Conservation (phyloP, 2,888 invertebrate species). For the Drosophila neotestacea region DNA sequence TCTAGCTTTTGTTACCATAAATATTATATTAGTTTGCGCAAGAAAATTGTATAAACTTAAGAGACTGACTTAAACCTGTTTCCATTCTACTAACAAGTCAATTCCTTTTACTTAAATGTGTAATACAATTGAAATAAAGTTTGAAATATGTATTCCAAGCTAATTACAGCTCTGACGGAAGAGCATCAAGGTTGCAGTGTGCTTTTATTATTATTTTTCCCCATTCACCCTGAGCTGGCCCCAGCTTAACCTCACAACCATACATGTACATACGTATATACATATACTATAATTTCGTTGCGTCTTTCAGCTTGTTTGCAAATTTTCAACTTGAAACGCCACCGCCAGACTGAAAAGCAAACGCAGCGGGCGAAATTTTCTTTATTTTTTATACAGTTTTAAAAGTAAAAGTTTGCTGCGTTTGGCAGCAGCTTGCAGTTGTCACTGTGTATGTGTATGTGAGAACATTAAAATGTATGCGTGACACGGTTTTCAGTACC, state of each 20-base stretch:
- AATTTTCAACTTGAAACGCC: slow-evolving; percentile 77
- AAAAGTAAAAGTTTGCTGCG: slow-evolving; percentile 62
- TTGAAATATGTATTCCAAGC: too few relatives aligned
- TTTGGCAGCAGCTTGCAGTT: slow-evolving; percentile 70
- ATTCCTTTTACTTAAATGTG: background rate
- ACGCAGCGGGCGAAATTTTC: slow-evolving; percentile 55
- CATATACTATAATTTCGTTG: slow-evolving; percentile 45
- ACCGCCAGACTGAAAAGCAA: slow-evolving; percentile 60
- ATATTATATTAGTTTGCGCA: slow-evolving; percentile 13
- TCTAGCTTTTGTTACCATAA: slow-evolving; percentile 11
- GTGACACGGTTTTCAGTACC: slow-evolving; percentile 58
- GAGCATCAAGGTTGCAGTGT: slow-evolving; percentile 8
- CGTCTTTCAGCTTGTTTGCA: slow-evolving; percentile 69
- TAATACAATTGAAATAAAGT: too few relatives aligned
- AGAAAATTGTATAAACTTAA: background rate
- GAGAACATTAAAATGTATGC: slow-evolving; percentile 61
- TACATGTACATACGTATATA: background rate
- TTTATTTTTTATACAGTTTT: slow-evolving; percentile 39
- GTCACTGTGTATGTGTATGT: slow-evolving; percentile 25
- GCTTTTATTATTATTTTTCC: background rate
- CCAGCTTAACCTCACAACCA: slow-evolving; percentile 39
- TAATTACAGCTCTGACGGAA: background rate
- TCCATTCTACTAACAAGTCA: background rate
- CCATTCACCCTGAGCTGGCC: slow-evolving; percentile 20
- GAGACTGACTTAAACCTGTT: background rate